A percentile compares a stretch with the other conserved stretches of the same genome.
phyloP scores from a whole-genome alignment of 1,140 invertebrate species.

The Anthonomus grandis region DNA sequence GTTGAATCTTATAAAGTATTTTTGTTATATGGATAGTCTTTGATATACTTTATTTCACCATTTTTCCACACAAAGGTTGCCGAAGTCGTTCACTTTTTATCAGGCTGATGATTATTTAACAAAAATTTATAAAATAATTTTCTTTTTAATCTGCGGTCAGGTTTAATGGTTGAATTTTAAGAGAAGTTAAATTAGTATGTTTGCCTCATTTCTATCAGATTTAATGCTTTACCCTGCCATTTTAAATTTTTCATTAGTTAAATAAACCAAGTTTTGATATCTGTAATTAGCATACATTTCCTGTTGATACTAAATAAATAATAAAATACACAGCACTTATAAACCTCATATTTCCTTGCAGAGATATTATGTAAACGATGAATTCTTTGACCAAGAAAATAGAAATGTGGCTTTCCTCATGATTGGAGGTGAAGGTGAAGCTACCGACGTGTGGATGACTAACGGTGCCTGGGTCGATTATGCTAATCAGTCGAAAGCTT shows the following conservation, averaged over 20 bases:
- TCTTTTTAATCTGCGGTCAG: too few species aligned
- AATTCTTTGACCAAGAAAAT: constrained; percentile 62
- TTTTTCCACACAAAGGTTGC: too few species aligned
- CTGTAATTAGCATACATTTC: neutral
- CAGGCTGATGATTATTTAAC: neutral
- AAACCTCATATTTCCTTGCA: constrained; percentile 48
- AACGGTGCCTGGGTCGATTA: constrained; percentile 82
- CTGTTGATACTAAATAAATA: too few species aligned
- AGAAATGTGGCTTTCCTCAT: constrained; percentile 81
- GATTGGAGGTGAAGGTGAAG: constrained; percentile 81
- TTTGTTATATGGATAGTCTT: too few species aligned
- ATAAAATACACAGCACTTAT: too few species aligned
- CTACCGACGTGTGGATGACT: constrained; percentile 75
- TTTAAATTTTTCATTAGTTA: neutral
- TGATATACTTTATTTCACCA: too few species aligned
- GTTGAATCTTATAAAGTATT: too few species aligned
- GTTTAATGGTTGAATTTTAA: too few species aligned
- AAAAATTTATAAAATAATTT: constrained; percentile 6
- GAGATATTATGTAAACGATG: constrained; percentile 76
- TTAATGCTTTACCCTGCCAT: too few species aligned
- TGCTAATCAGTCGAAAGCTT: constrained; percentile 73
- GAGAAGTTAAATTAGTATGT: too few species aligned
- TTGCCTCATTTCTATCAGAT: too few species aligned
- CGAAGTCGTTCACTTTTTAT: too few species aligned
- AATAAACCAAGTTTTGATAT: neutral